These are phyloP conservation scores for Palloptera scutellata DNA, from an alignment of 2,888 invertebrate species.

Conservation along the genomic window DNA sequence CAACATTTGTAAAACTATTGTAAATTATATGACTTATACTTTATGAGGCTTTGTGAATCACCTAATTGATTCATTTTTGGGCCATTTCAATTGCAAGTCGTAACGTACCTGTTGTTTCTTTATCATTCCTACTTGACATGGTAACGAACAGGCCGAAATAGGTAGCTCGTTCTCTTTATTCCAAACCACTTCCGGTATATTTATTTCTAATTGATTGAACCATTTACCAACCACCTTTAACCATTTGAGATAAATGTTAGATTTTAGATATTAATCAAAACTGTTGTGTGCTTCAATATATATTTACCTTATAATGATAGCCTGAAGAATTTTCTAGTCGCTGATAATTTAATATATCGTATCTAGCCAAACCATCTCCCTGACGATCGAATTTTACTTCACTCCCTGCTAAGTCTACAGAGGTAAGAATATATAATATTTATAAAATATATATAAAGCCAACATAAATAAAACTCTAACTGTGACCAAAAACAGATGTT, in stretches of 20 bases:
- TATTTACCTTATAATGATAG: slow-evolving; percentile 63
- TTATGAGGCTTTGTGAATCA: too few species aligned
- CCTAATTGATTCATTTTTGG: too few species aligned
- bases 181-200: slow-evolving; percentile 66
- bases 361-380: slow-evolving; percentile 77
- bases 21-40: too few species aligned
- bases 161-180: slow-evolving; percentile 68
- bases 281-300: too few species aligned
- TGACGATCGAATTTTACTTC: slow-evolving; percentile 75
- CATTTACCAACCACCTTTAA: slow-evolving; percentile 70
- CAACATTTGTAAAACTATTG: too few species aligned
- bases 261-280: too few species aligned
- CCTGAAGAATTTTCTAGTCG: slow-evolving; percentile 61
- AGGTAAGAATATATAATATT: neutral
- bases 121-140: slow-evolving; percentile 74
- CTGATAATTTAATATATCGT: slow-evolving; percentile 78
- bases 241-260: too few species aligned
- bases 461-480: too few species aligned
- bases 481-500: too few species aligned
- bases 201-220: slow-evolving; percentile 68
- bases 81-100: too few species aligned
- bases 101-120: slow-evolving; percentile 69
- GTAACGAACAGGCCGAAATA: slow-evolving; percentile 74
- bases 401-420: slow-evolving; percentile 72
- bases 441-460: too few species aligned